Percentiles rank a stretch among this genome's conserved stretches.
phyloP scores from a whole-genome alignment of 2,888 invertebrate genomes.

The Metellina segmentata region DNA sequence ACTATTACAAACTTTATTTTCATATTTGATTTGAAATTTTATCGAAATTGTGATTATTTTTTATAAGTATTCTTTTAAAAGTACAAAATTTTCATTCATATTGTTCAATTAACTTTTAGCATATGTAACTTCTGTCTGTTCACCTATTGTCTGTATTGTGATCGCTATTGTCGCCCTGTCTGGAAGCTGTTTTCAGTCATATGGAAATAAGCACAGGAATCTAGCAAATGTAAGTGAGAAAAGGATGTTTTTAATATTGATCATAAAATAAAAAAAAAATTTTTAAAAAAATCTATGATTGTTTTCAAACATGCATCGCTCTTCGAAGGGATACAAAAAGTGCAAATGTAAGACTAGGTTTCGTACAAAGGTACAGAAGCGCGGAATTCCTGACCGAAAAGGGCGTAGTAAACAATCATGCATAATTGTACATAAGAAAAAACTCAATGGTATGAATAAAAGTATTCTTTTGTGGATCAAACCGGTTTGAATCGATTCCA shows the following conservation, averaged over 20 bases:
- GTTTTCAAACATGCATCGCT: background rate
- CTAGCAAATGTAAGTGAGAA: conserved; percentile 27
- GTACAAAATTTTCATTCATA: background rate
- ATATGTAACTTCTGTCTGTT: conserved; percentile 58
- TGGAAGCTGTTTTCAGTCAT: conserved; percentile 29
- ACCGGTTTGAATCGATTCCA: too few species aligned
- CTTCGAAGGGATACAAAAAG: background rate
- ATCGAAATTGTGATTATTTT: background rate
- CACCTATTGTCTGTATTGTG: conserved; percentile 53
- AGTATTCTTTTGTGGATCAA: too few species aligned
- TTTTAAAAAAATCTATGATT: background rate
- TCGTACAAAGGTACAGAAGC: too few species aligned
- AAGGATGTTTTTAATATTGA: background rate
- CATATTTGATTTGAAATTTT: background rate
- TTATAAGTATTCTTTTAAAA: background rate
- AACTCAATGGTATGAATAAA: too few species aligned
- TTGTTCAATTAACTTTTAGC: conserved; percentile 20
- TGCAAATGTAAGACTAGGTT: too few species aligned
- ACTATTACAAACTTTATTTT: background rate
- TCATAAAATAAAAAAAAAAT: too few species aligned
- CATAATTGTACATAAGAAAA: too few species aligned
- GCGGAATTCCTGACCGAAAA: too few species aligned
- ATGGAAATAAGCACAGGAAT: background rate
- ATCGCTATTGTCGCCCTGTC: conserved; percentile 53
- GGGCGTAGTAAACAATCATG: too few species aligned